Base-by-base conservation (phyloP, 1,140 invertebrate species). In the Brachionus manjavacas region DNA sequence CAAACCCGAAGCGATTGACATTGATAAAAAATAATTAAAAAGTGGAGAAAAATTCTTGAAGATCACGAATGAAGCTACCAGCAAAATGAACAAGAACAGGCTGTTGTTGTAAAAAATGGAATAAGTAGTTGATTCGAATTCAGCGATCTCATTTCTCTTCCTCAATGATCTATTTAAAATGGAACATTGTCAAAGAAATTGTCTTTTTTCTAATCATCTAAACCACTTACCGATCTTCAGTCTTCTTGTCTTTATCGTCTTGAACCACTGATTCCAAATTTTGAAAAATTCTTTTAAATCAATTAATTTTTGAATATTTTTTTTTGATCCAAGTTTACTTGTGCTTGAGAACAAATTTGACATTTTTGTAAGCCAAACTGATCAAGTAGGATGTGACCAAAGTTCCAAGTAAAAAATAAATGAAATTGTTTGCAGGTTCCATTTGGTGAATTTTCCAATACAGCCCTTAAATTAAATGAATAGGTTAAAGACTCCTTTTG, bases 51-150 rank as follows among this genome's bases (percentile, higher is more conserved):
- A 94, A 81, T 94, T 94, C 87, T 94, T 93, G 85, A 99, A 91
- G 79, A 99, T 88, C 88, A 97, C 98, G 90, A 98, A 99, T 85
- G 96, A 98, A 79, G 92, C 92, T 60, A 98, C 91, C 85, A 99
- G 95, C n/a, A 99, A 93, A 68, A 98, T 92, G 39, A 95, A 94
- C 88, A 99, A 91, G 90, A 96, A 99, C 64, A 99, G 89, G 25
- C 96, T 94, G 89, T 99, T 99, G 90, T 99, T 99, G 92, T 98
- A 99, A 91, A 99, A 99, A 87, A 99, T 98, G 46, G 96, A 95
- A 88, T 97, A 99, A 8, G 96, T 98, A 39, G 96, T 99, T 0
- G 97, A 96, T 91, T 99, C 96, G 89, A 97, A 99, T 89, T 99
- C 97, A 39, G 97, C 96, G 14, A 99, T 96, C 92, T 99, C 97